Percentiles rank a stretch among this genome's conserved stretches.
Evolutionary conservation across 2,888 invertebrate species (phyloP).

Genomic region (Pantelozetes paolii): DNA sequence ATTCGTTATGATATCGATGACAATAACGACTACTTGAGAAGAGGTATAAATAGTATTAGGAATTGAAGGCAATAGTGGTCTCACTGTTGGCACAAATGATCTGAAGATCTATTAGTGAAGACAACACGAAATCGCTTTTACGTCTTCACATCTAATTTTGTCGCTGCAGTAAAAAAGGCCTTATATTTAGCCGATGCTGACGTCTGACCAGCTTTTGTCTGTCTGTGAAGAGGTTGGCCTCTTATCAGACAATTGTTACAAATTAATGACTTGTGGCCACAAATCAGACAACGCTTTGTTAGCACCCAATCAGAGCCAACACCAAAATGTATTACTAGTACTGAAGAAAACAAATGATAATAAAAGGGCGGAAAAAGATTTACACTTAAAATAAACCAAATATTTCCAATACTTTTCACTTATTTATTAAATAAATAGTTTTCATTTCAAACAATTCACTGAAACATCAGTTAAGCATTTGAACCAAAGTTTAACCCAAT

Average conservation of each 20-base stretch:
- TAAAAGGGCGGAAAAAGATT: neutral
- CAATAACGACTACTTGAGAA: conserved; percentile 4
- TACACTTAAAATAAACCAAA: no score
- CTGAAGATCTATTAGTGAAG: conserved; percentile 9
- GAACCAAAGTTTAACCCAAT: no score
- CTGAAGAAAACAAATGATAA: neutral
- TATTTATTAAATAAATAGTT: no score
- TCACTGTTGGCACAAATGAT: conserved; percentile 17
- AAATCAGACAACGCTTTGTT: conserved; percentile 21
- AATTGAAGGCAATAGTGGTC: neutral
- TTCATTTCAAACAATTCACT: no score
- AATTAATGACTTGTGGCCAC: conserved; percentile 26
- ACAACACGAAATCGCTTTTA: conserved; percentile 35
- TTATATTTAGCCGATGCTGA: conserved; percentile 15
- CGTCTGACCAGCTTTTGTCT: neutral
- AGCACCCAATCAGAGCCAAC: neutral
- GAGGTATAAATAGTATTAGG: neutral
- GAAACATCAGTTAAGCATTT: no score
- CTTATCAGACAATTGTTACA: conserved; percentile 28
- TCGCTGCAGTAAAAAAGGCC: neutral
- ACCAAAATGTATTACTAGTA: neutral
- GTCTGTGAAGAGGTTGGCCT: conserved; percentile 5
- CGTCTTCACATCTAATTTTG: conserved; percentile 24
- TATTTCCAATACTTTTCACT: no score
- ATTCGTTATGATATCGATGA: conserved; percentile 13